These are phyloP conservation scores for Ceryle rudis DNA, from an alignment of 2,797 vertebrate genomes.

Conservation along the genomic window DNA sequence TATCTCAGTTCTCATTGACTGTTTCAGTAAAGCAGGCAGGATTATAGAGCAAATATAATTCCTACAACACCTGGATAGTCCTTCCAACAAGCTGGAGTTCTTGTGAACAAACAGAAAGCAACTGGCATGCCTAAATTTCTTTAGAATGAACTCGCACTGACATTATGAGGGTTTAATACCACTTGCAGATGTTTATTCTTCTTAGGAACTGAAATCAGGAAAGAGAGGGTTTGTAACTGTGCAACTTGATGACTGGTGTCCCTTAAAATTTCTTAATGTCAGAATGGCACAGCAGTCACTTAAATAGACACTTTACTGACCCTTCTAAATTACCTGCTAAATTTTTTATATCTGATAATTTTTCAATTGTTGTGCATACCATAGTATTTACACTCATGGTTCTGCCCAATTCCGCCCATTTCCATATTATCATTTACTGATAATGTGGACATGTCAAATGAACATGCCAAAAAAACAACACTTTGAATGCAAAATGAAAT, in stretches of 20 bases:
- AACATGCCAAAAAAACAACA: background rate
- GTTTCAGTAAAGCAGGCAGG: background rate
- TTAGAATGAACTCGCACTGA: background rate
- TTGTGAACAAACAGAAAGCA: background rate
- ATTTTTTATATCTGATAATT: background rate
- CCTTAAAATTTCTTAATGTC: background rate
- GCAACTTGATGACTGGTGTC: background rate
- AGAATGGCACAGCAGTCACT: background rate
- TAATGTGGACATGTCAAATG: no score
- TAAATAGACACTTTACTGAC: background rate
- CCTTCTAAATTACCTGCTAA: background rate
- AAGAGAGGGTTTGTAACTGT: background rate
- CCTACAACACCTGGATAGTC: background rate
- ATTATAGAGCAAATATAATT: rapidly evolving
- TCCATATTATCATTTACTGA: no score
- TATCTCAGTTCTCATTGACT: background rate
- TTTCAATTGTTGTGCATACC: background rate
- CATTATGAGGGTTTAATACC: background rate
- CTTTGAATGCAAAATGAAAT: background rate
- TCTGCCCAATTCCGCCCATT: background rate
- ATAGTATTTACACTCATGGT: background rate
- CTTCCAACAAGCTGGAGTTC: background rate
- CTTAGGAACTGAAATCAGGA: background rate
- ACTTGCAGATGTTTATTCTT: background rate
- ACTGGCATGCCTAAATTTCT: background rate